Evolutionary conservation across 1,140 invertebrate species (phyloP), one percentile per base, ranked within the genome.

Genomic region (Orius laevigatus): DNA sequence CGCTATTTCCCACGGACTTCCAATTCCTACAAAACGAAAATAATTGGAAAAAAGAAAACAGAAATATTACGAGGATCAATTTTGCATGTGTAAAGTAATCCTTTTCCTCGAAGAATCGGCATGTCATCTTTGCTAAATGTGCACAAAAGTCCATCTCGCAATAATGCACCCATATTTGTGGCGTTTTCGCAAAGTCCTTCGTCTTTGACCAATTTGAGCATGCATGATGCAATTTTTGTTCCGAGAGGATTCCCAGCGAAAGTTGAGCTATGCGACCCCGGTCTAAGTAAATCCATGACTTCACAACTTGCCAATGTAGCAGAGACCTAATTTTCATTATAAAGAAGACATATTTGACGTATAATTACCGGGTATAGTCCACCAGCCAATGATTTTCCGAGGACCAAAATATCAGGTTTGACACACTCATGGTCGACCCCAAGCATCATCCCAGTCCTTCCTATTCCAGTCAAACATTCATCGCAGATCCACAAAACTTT

Each of bases 221-320:
- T 79, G 52, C 79, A 78, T 6, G 83, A 73, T 2, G 81, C 84
- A 1, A 98, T 79, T 55, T 75, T 79, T 56, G 84, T 92, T 5
- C 84, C 94, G 6, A 98, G 63, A 1, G 95, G 93, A 70, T 98
- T 99, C 0, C 95, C 95, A 19, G 95, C 95, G 62, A 93, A 98
- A 1, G 95, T 99, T 0, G 93, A 97, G 6, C 94, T 94, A 65
- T 99, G 95, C 52, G 89, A 81, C 9, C 94, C 94, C 2, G 93
- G 93, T 56, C 79, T 79, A 44, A 99, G 92, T 39, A 81, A 79
- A 49, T 92, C 61, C 83, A 97, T 97, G 0, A 95, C 67, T 10
- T 76, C 65, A 70, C 93, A 77, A 63, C 90, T 76, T 1, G 86
- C 81, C 33, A 96, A 61, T 3, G 91, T 76, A 2, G 87, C 90